Percentiles rank a stretch among this genome's conserved stretches.
These are phyloP conservation scores for Lypha dubia DNA, from an alignment of 2,888 invertebrate species.

Conservation along the genomic window DNA sequence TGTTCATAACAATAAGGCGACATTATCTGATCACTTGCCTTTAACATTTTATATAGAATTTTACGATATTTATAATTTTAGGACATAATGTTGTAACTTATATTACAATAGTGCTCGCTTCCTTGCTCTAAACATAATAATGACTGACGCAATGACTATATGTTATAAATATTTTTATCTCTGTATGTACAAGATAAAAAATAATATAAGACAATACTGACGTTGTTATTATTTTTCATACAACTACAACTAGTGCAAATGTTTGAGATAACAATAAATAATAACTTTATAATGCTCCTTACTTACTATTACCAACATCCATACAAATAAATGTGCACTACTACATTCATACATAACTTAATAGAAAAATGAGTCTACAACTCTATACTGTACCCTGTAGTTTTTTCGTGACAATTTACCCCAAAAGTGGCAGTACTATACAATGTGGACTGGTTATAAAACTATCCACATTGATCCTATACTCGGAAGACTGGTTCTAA, in stretches of 20 bases:
- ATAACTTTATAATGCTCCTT: slow-evolving; percentile 26
- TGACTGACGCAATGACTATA: neutral
- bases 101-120: neutral
- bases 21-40: slow-evolving; percentile 22
- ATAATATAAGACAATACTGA: slow-evolving; percentile 14
- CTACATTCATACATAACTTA: neutral
- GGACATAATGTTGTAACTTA: slow-evolving; percentile 5
- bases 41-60: neutral
- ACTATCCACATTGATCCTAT: no score
- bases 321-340: no score
- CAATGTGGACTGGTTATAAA: no score
- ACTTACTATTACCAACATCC: neutral
- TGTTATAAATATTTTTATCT: slow-evolving; percentile 25
- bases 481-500: no score
- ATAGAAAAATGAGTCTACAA: slow-evolving; percentile 22
- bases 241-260: slow-evolving; percentile 13
- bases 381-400: no score
- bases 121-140: neutral
- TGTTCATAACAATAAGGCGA: neutral
- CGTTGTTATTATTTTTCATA: slow-evolving; percentile 27
- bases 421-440: no score
- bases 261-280: slow-evolving; percentile 45
- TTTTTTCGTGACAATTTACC: no score
- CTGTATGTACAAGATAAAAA: neutral
- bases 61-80: neutral